Evolutionary conservation across 2,113 vertebrate species (phyloP), one percentile per base, ranked within the genome.

Genomic region (Opisthocomus hoazin): DNA sequence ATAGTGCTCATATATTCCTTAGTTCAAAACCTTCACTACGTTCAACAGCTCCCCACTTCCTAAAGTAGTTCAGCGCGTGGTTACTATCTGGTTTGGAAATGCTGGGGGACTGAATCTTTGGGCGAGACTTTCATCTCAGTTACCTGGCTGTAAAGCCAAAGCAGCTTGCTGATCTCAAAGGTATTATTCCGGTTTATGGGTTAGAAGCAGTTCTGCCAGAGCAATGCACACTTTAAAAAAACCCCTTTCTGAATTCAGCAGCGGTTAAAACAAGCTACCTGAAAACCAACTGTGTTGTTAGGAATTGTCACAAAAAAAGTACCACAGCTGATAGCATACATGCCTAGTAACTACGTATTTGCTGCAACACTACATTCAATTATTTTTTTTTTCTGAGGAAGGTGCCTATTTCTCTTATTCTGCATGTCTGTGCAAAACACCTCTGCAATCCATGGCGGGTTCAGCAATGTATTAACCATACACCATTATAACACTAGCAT

Each of bases 131-230:
- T 89, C 84, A 90, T 92, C 87, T 95, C 70, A 19, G 46, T 53
- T 90, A 87, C 50, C 46, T 79, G 69, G 24, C 7, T 73, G 34
- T 37, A 95, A 89, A 88, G 81, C 39, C 82, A 75, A 88, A 94
- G 50, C 83, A 93, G 58, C 26, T 95, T 65, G 69, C 46, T 87
- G 87, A 46, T 94, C 89, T 96, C 80, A 84, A 92, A 96, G 85
- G 53, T 73, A 68, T 83, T 83, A 94, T 91, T 91, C 15, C 56
- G n/a, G 43, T 93, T 95, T 65, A 89, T 45, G 66, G 24, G 69
- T 45, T 79, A 68, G 90, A 29, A 75, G 26, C 32, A 84, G 61
- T 39, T 84, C 48, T 86, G 63, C 39, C 50, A 84, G 15, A 83
- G 54, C 56, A 80, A 58, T 7, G 20, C 2, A 17, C 15, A 3